Base-by-base conservation (phyloP, 2,888 invertebrate species). In the Antheraea yamamai region DNA sequence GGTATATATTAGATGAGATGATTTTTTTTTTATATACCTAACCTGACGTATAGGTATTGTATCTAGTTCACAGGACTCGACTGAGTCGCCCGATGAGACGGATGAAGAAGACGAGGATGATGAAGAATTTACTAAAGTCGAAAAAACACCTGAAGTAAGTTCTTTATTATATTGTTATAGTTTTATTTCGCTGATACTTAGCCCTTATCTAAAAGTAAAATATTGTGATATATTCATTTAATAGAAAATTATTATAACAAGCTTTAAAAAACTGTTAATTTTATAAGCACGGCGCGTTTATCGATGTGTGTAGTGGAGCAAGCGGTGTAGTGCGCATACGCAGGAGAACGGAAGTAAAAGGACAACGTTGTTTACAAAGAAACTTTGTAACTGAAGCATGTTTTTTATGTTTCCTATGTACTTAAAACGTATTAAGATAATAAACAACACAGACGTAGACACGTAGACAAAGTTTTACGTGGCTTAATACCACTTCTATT, bases 41-140 rank as follows among this genome's bases (percentile, higher is more conserved):
- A 18, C 64, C 23, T n/a, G 12, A 64, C 16, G 4, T 47, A 12
- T 39, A n/a, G n/a, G 47, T 39, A 10, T 52, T 64, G 30, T 52
- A 0, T 12, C 12, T 84, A 79, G 84, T 39, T 75, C 82, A 20
- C 84, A 84, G 74, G 83, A 79, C 20, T 82, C 84, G 6, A 39
- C 39, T 1, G 70, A 70, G n/a, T 39, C 70, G 18, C 12, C 35
- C 2, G 81, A 80, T 23, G 76, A 75, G 6, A 77, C 77, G 1
- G 81, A 79, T 4, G 86, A 88, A 73, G 83, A 85, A n/a, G 84
- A 86, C 7, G 87, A 88, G n/a, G 88, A 87, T 35, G 76, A 78
- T 8, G 89, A 87, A 20, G 89, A 88, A 78, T 84, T 83, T 74
- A 85, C 81, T 72, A 87, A 87, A 75, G 64, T 64, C 20, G 89